Percentiles rank a stretch among this genome's conserved stretches.
phyloP scores from a whole-genome alignment of 2,113 vertebrate genomes.

The Nannobrachium achirus region DNA sequence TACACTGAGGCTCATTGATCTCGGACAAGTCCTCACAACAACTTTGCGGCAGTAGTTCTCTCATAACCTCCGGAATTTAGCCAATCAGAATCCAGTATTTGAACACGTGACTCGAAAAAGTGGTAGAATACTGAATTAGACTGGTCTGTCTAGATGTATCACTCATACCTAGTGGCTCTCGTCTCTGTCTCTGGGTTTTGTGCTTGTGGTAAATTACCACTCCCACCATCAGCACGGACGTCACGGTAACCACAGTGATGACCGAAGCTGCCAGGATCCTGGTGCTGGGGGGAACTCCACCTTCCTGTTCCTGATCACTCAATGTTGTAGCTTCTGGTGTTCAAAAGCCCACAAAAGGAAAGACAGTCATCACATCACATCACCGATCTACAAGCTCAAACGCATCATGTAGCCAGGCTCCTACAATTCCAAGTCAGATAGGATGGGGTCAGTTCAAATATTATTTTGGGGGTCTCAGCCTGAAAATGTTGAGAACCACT shows the following conservation, averaged over 20 bases:
- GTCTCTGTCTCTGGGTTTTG: neutral
- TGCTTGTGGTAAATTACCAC: constrained; percentile 12
- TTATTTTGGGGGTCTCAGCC: too few species aligned
- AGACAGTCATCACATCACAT: too few species aligned
- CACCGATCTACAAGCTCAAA: too few species aligned
- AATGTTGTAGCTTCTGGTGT: neutral
- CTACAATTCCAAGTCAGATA: too few species aligned
- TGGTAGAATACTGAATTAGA: neutral
- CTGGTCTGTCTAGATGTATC: neutral
- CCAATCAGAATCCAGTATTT: too few species aligned
- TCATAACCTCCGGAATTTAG: too few species aligned
- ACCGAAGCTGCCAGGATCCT: neutral
- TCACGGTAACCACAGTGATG: neutral
- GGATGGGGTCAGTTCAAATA: too few species aligned
- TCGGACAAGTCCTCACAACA: neutral
- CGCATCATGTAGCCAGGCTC: too few species aligned
- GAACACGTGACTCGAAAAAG: too few species aligned
- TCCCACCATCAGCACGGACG: constrained; percentile 9
- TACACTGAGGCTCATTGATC: too few species aligned
- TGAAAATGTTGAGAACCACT: too few species aligned
- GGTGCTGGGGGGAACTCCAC: neutral
- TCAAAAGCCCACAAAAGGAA: too few species aligned
- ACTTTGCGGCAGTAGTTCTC: neutral
- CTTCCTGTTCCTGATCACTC: accelerated
- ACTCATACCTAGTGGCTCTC: neutral